A percentile compares a stretch with the other conserved stretches of the same genome.
phyloP scores from a whole-genome alignment of 2,888 invertebrate genomes.

The Callyntrura guangdongensis region DNA sequence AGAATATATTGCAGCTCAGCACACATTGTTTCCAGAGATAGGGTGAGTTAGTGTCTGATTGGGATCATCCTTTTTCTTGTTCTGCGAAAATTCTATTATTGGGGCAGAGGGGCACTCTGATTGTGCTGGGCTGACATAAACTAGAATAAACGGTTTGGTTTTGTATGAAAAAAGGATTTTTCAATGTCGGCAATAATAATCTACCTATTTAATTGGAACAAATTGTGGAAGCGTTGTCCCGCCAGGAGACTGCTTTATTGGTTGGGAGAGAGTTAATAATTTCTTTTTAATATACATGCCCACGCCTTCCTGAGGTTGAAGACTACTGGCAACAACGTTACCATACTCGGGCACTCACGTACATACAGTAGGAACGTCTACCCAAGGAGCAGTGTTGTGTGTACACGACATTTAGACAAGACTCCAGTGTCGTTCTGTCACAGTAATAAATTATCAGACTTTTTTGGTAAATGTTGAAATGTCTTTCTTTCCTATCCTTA shows the following conservation, averaged over 20 bases:
- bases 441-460: background rate
- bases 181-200: background rate
- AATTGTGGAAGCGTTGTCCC: background rate
- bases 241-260: background rate
- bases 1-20: background rate
- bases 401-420: background rate
- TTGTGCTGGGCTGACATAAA: background rate
- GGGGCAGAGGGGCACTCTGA: conserved; percentile 47
- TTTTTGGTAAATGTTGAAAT: background rate
- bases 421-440: background rate
- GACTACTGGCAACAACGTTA: background rate
- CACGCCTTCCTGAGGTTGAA: background rate
- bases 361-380: background rate
- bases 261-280: background rate
- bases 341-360: background rate
- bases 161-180: background rate
- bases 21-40: background rate
- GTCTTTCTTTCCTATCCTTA: background rate
- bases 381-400: background rate
- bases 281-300: too few species aligned
- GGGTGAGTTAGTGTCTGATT: conserved; percentile 52
- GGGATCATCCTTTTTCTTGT: conserved; percentile 75
- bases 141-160: conserved; percentile 14
- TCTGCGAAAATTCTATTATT: conserved; percentile 69
- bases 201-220: conserved; percentile 2